phyloP scores from a whole-genome alignment of 2,797 vertebrate genomes.

The Silurus aristotelis region DNA sequence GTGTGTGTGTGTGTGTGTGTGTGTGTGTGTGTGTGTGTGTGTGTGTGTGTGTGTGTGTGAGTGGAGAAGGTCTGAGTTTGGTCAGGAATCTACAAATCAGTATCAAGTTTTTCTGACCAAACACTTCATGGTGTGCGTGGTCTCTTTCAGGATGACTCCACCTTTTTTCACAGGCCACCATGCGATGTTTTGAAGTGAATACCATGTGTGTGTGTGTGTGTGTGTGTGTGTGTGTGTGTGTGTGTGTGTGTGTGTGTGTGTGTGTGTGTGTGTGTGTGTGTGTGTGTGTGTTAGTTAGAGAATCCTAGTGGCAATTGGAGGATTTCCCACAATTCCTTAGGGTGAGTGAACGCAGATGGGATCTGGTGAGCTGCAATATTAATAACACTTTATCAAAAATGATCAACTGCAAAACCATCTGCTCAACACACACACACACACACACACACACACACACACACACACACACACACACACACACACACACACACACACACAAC shows the following conservation, averaged over 20 bases:
- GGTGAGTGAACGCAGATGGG: conserved; percentile 18
- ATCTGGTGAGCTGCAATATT: conserved; percentile 23
- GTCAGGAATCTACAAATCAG: not conserved
- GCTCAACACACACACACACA: conserved; percentile 36
- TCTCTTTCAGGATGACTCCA: not conserved
- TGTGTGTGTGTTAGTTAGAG: conserved; percentile 10
- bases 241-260: not conserved
- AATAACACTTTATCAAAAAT: conserved; percentile 36
- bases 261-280: not conserved
- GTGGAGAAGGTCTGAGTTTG: not conserved
- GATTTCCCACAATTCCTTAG: conserved; percentile 28
- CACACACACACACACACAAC: conserved; percentile 31
- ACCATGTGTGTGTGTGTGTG: too few relatives aligned
- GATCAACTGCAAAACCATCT: conserved; percentile 30
- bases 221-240: too few relatives aligned
- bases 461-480: conserved; percentile 18
- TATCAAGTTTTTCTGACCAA: not conserved
- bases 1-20: not conserved
- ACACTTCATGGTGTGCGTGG: not conserved
- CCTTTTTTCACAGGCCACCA: not conserved
- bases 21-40: not conserved
- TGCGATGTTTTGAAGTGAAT: not conserved
- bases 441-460: conserved; percentile 21
- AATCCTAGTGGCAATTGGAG: conserved; percentile 23
- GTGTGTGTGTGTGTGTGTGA: not conserved